Evolutionary conservation across 2,797 vertebrate species (phyloP).

Genomic region (Myotis daubentonii): DNA sequence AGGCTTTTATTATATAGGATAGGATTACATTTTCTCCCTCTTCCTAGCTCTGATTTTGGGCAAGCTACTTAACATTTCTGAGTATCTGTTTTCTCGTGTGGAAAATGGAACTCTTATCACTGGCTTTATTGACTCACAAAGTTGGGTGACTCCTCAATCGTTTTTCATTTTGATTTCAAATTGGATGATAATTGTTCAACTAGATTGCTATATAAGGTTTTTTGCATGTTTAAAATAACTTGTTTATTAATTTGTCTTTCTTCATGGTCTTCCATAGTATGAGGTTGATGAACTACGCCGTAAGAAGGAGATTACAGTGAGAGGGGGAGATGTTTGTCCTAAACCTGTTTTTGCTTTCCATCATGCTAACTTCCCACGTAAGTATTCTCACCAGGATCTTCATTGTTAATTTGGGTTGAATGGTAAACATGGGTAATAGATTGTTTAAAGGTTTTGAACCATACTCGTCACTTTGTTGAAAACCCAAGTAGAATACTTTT

Average conservation of each 20-base stretch:
- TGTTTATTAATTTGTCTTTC: not conserved
- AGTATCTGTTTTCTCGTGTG: not conserved
- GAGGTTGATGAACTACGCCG: constrained; percentile 94
- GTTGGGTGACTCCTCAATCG: not conserved
- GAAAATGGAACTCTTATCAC: not conserved
- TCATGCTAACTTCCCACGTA: constrained; percentile 97
- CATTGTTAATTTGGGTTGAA: not conserved
- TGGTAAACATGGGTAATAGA: not conserved
- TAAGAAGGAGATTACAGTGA: constrained; percentile 96
- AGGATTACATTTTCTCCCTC: not conserved
- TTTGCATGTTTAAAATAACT: not conserved
- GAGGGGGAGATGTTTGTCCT: constrained; percentile 93
- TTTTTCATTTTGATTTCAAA: not conserved
- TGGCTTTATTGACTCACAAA: not conserved
- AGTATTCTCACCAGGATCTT: constrained; percentile 81
- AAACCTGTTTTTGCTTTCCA: constrained; percentile 92
- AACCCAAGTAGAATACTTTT: not conserved
- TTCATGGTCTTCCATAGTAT: constrained; percentile 85
- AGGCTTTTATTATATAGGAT: too few species aligned
- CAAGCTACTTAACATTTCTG: not conserved
- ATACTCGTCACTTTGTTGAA: not conserved
- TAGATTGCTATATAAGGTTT: not conserved
- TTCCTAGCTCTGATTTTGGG: not conserved
- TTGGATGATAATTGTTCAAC: not conserved
- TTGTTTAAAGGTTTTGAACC: not conserved